A percentile compares a stretch with the other conserved stretches of the same genome.
These are phyloP conservation scores for Agrypnia vestita DNA, from an alignment of 1,140 invertebrate genomes.

Conservation along the genomic window DNA sequence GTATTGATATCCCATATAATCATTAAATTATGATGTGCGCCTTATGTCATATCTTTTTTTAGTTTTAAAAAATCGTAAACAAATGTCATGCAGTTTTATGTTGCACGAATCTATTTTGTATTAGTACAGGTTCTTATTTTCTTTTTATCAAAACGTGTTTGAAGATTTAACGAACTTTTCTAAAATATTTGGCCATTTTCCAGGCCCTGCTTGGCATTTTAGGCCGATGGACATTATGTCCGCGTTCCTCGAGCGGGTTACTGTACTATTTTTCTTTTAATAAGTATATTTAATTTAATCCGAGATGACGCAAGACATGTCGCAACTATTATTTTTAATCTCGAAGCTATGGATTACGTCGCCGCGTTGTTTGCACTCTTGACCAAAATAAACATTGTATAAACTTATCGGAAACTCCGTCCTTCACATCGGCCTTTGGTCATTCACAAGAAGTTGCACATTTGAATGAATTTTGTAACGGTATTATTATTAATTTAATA, in stretches of 20 bases:
- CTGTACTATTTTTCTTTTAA: slow-evolving; percentile 42
- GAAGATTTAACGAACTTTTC: not conserved
- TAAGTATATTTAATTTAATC: slow-evolving; percentile 43
- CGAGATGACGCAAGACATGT: slow-evolving; percentile 44
- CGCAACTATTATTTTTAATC: slow-evolving; percentile 46
- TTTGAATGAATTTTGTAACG: no score
- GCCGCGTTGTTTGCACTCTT: slow-evolving; percentile 23
- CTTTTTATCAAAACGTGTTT: not conserved
- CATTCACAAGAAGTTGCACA: not conserved
- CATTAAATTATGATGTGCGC: slow-evolving; percentile 20
- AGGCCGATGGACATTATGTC: slow-evolving; percentile 9
- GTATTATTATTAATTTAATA: no score
- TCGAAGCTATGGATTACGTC: slow-evolving; percentile 9
- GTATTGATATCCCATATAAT: slow-evolving; percentile 8
- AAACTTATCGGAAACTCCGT: not conserved
- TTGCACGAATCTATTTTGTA: not conserved
- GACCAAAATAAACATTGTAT: slow-evolving; percentile 40
- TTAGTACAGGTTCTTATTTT: slow-evolving; percentile 2
- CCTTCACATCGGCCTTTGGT: not conserved
- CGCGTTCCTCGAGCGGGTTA: slow-evolving; percentile 32
- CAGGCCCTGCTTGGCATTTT: slow-evolving; percentile 26
- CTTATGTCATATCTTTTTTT: slow-evolving; percentile 48
- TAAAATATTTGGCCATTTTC: slow-evolving; percentile 43
- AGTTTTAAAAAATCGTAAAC: slow-evolving; percentile 36
- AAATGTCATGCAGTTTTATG: slow-evolving; percentile 18